A percentile compares a stretch with the other conserved stretches of the same genome.
Conservation (phyloP, 2,888 invertebrate species). For the Tortrix viridana region DNA sequence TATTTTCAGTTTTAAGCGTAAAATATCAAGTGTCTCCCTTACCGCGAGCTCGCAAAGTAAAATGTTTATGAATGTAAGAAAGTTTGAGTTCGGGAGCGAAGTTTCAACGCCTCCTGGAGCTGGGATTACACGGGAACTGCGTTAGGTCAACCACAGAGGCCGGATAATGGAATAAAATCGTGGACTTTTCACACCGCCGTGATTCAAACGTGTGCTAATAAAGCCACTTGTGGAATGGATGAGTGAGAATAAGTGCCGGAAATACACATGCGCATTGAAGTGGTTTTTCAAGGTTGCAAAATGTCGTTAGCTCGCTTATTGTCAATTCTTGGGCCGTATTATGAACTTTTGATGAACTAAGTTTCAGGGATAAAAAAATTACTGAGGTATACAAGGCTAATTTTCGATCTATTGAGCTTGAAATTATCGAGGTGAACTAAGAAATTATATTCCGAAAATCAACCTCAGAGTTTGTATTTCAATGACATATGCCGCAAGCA, state of each 20-base stretch:
- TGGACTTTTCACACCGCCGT: slow-evolving; percentile 59
- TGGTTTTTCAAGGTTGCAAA: no score
- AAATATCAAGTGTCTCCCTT: slow-evolving; percentile 59
- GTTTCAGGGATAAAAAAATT: no score
- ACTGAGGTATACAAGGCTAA: no score
- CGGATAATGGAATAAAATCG: slow-evolving; percentile 71
- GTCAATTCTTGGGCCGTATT: no score
- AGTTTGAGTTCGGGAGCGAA: slow-evolving; percentile 62
- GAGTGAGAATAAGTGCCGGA: neutral
- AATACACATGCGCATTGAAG: no score
- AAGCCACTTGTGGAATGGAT: slow-evolving; percentile 24
- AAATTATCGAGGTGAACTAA: no score
- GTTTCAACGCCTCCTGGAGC: slow-evolving; percentile 68
- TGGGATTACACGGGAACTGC: slow-evolving; percentile 77
- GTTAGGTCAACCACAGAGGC: slow-evolving; percentile 68
- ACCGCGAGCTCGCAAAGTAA: slow-evolving; percentile 62
- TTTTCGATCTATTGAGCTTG: no score
- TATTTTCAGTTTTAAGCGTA: slow-evolving; percentile 54
- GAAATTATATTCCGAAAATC: no score
- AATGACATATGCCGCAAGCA: neutral
- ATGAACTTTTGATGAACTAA: no score
- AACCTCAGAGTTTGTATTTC: neutral
- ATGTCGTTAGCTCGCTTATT: no score
- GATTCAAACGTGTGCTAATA: slow-evolving; percentile 47
- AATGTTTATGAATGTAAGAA: slow-evolving; percentile 79